These are phyloP conservation scores for Myopa testacea DNA, from an alignment of 2,888 invertebrate genomes.

Conservation along the genomic window DNA sequence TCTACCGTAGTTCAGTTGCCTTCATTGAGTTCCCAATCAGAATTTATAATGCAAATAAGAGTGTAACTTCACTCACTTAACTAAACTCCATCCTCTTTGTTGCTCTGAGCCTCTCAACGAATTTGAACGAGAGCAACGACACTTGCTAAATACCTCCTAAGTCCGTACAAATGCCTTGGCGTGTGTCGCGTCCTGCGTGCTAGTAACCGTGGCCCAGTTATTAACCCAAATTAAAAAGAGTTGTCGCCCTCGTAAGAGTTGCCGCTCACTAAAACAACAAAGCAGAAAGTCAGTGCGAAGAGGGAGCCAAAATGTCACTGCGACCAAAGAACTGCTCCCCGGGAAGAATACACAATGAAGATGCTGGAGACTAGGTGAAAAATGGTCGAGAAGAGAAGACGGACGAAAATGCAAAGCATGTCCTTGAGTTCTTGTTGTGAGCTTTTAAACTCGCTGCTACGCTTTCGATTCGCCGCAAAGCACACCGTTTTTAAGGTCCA, in stretches of 20 bases:
- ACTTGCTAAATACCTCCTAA: background rate
- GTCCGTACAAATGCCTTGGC: background rate
- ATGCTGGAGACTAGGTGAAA: background rate
- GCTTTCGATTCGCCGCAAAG: too few relatives aligned
- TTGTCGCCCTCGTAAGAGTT: background rate
- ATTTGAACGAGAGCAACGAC: background rate
- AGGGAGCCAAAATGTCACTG: background rate
- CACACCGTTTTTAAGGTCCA: too few relatives aligned
- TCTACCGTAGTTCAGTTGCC: background rate
- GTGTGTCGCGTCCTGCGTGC: background rate
- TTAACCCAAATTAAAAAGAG: constrained; percentile 56
- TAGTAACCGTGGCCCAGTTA: constrained; percentile 39
- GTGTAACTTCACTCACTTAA: too few relatives aligned
- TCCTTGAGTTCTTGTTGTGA: too few relatives aligned
- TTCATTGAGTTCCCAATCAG: background rate
- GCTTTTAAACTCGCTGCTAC: too few relatives aligned
- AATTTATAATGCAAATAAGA: background rate
- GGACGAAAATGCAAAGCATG: too few relatives aligned
- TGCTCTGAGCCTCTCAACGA: background rate
- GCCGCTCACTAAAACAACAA: background rate
- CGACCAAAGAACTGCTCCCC: background rate
- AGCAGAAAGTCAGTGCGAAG: background rate
- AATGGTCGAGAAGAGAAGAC: too few relatives aligned
- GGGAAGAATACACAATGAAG: background rate
- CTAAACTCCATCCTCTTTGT: too few relatives aligned